Evolutionary conservation across 2,888 invertebrate genomes (phyloP).

Genomic region (Liposcelis brunnea): DNA sequence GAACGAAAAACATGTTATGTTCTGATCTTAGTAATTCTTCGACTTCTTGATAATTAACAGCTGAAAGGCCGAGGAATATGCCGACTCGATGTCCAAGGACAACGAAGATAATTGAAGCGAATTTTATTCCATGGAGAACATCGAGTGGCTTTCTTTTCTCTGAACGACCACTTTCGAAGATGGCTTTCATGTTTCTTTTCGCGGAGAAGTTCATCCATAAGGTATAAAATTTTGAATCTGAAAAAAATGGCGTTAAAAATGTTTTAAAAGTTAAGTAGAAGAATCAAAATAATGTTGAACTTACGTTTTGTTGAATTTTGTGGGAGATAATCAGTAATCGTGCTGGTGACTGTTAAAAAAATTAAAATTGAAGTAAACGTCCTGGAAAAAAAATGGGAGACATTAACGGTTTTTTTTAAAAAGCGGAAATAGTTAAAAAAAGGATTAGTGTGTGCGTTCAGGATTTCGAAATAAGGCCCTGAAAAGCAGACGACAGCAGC

Average conservation of each 20-base stretch:
- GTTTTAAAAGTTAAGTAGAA: too few species aligned
- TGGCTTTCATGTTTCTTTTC: too few species aligned
- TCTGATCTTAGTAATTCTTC: slow-evolving; percentile 31
- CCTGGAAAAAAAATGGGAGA: slow-evolving; percentile 20
- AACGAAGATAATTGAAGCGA: slow-evolving; percentile 35
- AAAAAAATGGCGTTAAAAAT: too few species aligned
- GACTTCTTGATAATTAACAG: slow-evolving; percentile 34
- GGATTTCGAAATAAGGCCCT: too few species aligned
- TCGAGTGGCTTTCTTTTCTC: slow-evolving; percentile 23
- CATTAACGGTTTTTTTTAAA: too few species aligned
- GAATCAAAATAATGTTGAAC: too few species aligned
- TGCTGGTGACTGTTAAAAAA: slow-evolving; percentile 21
- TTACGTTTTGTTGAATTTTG: slow-evolving; percentile 18
- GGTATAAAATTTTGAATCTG: too few species aligned
- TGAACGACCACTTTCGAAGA: too few species aligned
- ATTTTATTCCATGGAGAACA: slow-evolving; percentile 37
- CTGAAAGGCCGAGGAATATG: slow-evolving; percentile 32
- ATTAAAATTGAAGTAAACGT: slow-evolving; percentile 21
- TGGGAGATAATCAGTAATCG: slow-evolving; percentile 16
- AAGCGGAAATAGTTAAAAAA: too few species aligned
- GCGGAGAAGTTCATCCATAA: too few species aligned
- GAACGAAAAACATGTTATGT: slow-evolving; percentile 30
- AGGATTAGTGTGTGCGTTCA: too few species aligned
- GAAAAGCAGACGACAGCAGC: too few species aligned
- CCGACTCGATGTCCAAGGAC: slow-evolving; percentile 37